phyloP scores from a whole-genome alignment of 2,113 vertebrate species.

The Grammomys dolichurus region DNA sequence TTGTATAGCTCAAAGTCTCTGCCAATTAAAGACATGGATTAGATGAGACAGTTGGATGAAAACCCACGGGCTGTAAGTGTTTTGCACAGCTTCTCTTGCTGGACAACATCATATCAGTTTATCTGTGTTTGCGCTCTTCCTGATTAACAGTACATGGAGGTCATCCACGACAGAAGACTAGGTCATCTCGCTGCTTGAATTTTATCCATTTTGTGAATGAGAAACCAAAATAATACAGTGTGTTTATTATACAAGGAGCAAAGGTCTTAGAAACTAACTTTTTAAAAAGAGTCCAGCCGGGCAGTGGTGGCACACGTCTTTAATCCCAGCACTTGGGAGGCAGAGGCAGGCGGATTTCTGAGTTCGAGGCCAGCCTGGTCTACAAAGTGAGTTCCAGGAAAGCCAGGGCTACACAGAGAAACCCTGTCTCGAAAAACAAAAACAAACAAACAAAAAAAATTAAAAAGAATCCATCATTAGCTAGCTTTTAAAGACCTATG shows the following conservation, averaged over 20 bases:
- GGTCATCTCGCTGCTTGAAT: slow-evolving; percentile 39
- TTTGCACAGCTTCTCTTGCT: not conserved
- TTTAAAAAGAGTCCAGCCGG: not conserved
- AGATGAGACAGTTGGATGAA: slow-evolving; percentile 36
- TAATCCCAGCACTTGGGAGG: no score
- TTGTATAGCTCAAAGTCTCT: slow-evolving; percentile 22
- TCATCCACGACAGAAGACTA: not conserved
- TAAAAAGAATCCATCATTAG: slow-evolving; percentile 20
- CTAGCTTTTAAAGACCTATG: slow-evolving; percentile 30
- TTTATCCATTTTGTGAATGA: slow-evolving; percentile 62
- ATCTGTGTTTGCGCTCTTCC: not conserved
- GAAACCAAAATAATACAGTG: slow-evolving; percentile 53
- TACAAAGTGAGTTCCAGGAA: no score
- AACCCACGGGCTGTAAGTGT: not conserved
- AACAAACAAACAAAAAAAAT: no score
- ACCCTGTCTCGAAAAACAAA: no score
- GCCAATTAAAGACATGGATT: slow-evolving; percentile 52
- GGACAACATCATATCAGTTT: not conserved
- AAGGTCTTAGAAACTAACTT: slow-evolving; percentile 61
- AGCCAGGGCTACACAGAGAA: no score
- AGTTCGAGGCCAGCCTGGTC: no score
- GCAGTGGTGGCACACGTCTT: no score
- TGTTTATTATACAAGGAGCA: slow-evolving; percentile 49
- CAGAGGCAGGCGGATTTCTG: no score
- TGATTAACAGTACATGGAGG: not conserved